Conservation (phyloP, 1,140 invertebrate genomes). For the Protaetia brevitarsis region DNA sequence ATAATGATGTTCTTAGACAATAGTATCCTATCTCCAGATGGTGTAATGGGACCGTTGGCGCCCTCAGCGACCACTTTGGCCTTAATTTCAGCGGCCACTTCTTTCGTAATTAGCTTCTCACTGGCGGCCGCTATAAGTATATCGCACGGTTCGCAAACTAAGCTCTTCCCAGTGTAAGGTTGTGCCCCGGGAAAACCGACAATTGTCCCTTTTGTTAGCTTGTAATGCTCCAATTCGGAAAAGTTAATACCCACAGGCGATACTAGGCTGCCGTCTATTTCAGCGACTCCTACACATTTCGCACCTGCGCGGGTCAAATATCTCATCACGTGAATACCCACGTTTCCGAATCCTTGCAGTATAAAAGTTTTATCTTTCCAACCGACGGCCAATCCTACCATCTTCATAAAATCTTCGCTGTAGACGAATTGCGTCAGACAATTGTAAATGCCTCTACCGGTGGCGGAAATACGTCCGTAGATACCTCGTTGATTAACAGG, state of each 20-base stretch:
- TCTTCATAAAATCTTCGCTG: slow-evolving; percentile 95
- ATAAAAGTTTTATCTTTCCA: slow-evolving; percentile 98
- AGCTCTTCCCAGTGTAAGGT: slow-evolving; percentile 79
- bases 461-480: slow-evolving; percentile 95
- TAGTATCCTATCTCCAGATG: slow-evolving; percentile 94
- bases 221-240: slow-evolving; percentile 56
- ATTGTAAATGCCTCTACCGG: slow-evolving; percentile 96
- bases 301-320: slow-evolving; percentile 95
- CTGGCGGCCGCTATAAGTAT: slow-evolving; percentile 96
- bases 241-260: slow-evolving; percentile 96
- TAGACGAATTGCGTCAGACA: slow-evolving; percentile 98
- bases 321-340: slow-evolving; percentile 81
- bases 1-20: slow-evolving; percentile 93
- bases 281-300: slow-evolving; percentile 90
- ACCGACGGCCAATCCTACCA: slow-evolving; percentile 92
- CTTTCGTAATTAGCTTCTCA: slow-evolving; percentile 94
- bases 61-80: slow-evolving; percentile 98
- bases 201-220: slow-evolving; percentile 17
- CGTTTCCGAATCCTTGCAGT: slow-evolving; percentile 98
- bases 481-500: slow-evolving; percentile 96
- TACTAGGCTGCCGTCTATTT: slow-evolving; percentile 89
- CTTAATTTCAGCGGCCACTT: slow-evolving; percentile 89
- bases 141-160: slow-evolving; percentile 95
- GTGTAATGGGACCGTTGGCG: slow-evolving; percentile 98
- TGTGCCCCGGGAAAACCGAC: slow-evolving; percentile 79